Evolutionary conservation across 1,140 invertebrate species (phyloP).

Genomic region (Eulimnadia texana): DNA sequence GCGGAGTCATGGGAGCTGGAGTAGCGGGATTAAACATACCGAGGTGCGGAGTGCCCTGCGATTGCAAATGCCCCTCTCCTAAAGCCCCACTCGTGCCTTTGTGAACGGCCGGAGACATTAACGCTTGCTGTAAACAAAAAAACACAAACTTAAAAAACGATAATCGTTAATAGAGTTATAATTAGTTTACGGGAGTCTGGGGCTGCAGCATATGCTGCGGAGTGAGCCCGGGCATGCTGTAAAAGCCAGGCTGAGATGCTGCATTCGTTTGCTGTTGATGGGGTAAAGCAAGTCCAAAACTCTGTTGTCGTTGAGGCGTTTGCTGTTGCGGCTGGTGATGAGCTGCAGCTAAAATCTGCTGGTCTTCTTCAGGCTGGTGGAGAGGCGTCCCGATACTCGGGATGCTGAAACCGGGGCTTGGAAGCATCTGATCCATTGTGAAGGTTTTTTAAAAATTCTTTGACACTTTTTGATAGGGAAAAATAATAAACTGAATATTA

Average conservation of each 20-base stretch:
- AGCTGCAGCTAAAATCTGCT: constrained; percentile 64
- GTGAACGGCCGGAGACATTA: constrained; percentile 9
- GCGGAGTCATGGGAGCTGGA: constrained; percentile 73
- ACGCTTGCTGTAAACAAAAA: constrained; percentile 19
- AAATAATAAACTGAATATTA: no score
- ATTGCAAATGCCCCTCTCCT: neutral
- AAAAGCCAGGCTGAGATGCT: constrained; percentile 13
- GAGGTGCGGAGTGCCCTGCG: constrained; percentile 7
- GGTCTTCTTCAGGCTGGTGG: constrained; percentile 82
- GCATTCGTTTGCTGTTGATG: constrained; percentile 45
- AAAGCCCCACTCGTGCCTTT: constrained; percentile 5
- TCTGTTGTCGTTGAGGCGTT: constrained; percentile 32
- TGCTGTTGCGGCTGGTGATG: constrained; percentile 55
- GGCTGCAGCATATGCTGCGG: constrained; percentile 67
- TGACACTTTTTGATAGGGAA: no score
- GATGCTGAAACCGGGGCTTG: constrained; percentile 73
- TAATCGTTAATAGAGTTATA: neutral
- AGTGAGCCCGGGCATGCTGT: constrained; percentile 29
- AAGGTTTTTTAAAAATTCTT: neutral
- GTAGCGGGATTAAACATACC: constrained; percentile 40
- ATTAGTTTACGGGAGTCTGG: constrained; percentile 57
- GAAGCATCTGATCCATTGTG: constrained; percentile 73
- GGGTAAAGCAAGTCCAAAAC: constrained; percentile 23
- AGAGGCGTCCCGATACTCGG: constrained; percentile 77
- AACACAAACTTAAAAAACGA: constrained; percentile 13